Evolutionary conservation across 2,113 vertebrate species (phyloP), one percentile per base, ranked within the genome.

Genomic region (Equus quagga): DNA sequence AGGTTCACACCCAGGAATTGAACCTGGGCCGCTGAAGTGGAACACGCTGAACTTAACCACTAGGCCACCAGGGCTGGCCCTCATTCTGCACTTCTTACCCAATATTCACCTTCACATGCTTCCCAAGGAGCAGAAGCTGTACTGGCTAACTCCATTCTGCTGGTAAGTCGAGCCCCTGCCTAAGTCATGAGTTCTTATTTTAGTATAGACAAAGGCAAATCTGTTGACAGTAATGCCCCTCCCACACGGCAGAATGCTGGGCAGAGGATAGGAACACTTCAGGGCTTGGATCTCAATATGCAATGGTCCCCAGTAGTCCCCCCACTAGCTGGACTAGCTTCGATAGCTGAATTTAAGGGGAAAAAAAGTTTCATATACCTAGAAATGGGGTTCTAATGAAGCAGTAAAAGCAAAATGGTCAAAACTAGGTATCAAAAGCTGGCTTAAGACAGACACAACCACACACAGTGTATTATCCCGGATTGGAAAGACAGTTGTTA

Each of bases 121-220:
- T 78, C 83, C 88, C 46, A 60, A 49, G 73, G 44, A 80, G 84
- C 93, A 85, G 79, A 96, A 65, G n/a, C 56, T 73, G 33, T 56
- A 54, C 41, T 12, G 36, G 83, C 31, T 62, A 51, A 64, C 78
- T 36, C 88, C 41, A 44, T 76, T 92, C 84, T 82, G 49, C 84
- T 65, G 36, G 88, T 41, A 62, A 84, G 82, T 73, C 0, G 0
- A 96, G 51, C 41, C 33, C 69, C n/a, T 56, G 81, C 56, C 76
- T 62, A 73, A 36, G 64, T 62, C 90, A n/a, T 3, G 26, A 60
- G 62, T 76, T 89, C 87, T 89, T 84, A 75, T 75, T 94, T 92
- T 65, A 95, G 89, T 79, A 11, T 1, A 64, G 79, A 36, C 44
- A 60, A 76, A 73, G 13, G 24, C 49, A 44, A 36, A 81, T 15